phyloP scores from a whole-genome alignment of 1,140 invertebrate species.

The Probaryconus sp. region DNA sequence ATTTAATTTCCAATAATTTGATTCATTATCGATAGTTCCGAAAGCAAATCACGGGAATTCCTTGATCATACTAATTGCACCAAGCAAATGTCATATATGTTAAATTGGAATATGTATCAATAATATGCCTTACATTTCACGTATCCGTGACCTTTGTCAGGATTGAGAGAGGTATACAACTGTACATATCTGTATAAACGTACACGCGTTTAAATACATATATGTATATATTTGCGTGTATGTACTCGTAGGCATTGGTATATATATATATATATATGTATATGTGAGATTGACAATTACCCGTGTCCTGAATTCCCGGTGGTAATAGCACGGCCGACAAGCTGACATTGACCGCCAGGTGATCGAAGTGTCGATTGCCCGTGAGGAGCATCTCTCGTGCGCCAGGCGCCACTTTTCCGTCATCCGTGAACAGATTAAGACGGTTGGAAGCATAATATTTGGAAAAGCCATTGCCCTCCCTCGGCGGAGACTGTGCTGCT shows the following conservation, averaged over 20 bases:
- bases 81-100: conserved; percentile 27
- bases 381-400: conserved; percentile 83
- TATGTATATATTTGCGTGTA: too few species aligned
- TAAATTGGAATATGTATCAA: conserved; percentile 34
- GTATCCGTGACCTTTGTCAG: conserved; percentile 42
- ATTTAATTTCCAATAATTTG: too few species aligned
- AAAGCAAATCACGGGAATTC: neutral
- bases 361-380: conserved; percentile 88
- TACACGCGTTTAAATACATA: too few species aligned
- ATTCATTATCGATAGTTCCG: too few species aligned
- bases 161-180: neutral
- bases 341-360: conserved; percentile 89
- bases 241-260: too few species aligned
- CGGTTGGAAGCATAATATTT: conserved; percentile 85
- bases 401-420: conserved; percentile 83
- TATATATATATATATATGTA: conserved; percentile 10
- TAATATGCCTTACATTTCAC: conserved; percentile 25
- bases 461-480: conserved; percentile 75
- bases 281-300: conserved; percentile 76
- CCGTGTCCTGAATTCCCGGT: conserved; percentile 87
- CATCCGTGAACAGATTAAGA: conserved; percentile 84
- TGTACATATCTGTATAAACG: too few species aligned
- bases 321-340: conserved; percentile 94
- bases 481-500: conserved; percentile 85
- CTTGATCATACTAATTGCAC: conserved; percentile 17